Base-by-base conservation (phyloP, 30 jellyfish, hydroid and myxozoan genomes). In the Aurelia aurita complex sp. Pacific region DNA sequence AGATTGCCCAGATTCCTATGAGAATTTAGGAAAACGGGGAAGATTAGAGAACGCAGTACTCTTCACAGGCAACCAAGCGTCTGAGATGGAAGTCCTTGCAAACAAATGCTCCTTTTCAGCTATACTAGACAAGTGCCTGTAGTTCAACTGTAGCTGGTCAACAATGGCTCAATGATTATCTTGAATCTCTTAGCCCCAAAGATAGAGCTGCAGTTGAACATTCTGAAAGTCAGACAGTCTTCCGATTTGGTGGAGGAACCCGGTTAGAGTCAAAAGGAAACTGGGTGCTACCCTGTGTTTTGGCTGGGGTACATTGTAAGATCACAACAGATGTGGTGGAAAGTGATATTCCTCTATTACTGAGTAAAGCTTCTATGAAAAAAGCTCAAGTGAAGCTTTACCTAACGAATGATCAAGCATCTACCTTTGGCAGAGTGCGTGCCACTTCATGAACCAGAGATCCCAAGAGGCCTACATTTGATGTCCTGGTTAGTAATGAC, bases 131-230 rank as follows among this genome's bases (percentile, higher is more conserved):
- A 23, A 36, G 50, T 46, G 85, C 85, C n/a, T 74, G 75, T 50
- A 17, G 89, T 9, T 17, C 76, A 3, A 67, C 89, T 23, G 89
- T 72, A 29, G 73, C 89, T 82, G 92, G 92, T 17, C 62, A 42
- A 52, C 23, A 10, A 55, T 82, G 92, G 92, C 34, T 82, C n/a
- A 35, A 82, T 10, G 19, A 60, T 73, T 82, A 69, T 51, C 82
- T 71, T 2, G 68, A 83, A 50, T 59, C 65, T 5, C 76, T 19
- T 9, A 13, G 60, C 73, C 68, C 32, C 8, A 59, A 59, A 59
- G 68, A 59, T 59, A 61, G 42, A 40, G 55, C 55, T 18, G 74
- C 51, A 40, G 57, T 33, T 18, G 85, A 18, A 63, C 36, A 70
- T 79, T 79, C 85, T 2, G 68, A 59, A 9, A 59, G 68, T 59